Evolutionary conservation across 2,888 invertebrate species (phyloP).

Genomic region (Amphipoea oculea): DNA sequence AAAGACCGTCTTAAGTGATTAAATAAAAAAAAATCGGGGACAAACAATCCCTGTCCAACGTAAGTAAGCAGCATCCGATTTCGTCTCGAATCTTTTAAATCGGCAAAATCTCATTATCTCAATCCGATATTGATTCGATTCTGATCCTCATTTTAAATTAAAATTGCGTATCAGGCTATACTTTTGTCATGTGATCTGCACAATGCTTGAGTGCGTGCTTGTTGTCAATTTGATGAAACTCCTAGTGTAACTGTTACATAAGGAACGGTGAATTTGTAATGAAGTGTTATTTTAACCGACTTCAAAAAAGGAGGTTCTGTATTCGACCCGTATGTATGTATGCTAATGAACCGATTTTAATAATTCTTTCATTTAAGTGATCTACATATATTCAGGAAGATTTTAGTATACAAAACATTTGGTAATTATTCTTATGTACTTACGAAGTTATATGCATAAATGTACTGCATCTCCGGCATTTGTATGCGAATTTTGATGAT

Average conservation of each 20-base stretch:
- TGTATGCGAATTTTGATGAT: too few species aligned
- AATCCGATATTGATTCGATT: slow-evolving; percentile 49
- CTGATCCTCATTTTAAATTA: slow-evolving; percentile 60
- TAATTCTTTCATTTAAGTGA: too few species aligned
- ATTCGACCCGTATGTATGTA: too few species aligned
- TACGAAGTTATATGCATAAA: too few species aligned
- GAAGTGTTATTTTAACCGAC: not conserved
- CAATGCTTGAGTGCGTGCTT: slow-evolving; percentile 20
- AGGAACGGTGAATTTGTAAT: not conserved
- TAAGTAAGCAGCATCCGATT: slow-evolving; percentile 36
- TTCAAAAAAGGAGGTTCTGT: too few species aligned
- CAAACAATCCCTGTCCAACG: slow-evolving; percentile 18
- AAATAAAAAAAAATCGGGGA: not conserved
- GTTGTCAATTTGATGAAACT: slow-evolving; percentile 7
- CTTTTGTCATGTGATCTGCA: slow-evolving; percentile 48
- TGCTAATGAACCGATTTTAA: too few species aligned
- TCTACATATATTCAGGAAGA: too few species aligned
- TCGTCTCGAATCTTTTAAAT: slow-evolving; percentile 44
- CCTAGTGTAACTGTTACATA: not conserved
- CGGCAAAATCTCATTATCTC: slow-evolving; percentile 60
- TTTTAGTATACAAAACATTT: too few species aligned
- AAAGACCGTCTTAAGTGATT: not conserved
- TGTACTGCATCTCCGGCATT: too few species aligned
- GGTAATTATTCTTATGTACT: too few species aligned
- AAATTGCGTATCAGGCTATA: slow-evolving; percentile 40